phyloP scores from a whole-genome alignment of 2,888 invertebrate species.

The Eucriotettix oculatus region DNA sequence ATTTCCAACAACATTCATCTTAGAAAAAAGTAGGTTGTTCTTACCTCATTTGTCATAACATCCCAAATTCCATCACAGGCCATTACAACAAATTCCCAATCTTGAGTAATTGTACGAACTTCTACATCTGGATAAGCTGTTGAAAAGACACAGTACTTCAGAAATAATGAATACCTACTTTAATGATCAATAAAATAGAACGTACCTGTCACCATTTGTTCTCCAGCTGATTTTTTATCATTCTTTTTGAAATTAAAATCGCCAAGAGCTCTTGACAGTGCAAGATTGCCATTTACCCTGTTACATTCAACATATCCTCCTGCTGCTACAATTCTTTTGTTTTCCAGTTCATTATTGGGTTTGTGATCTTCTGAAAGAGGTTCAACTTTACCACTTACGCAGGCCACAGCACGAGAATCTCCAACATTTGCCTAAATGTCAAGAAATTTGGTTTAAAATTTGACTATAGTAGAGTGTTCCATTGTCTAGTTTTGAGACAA shows the following conservation, averaged over 20 bases:
- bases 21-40: slow-evolving; percentile 1
- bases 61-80: slow-evolving; percentile 99
- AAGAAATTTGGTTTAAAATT: no score
- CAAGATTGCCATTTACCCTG: slow-evolving; percentile 95
- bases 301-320: slow-evolving; percentile 97
- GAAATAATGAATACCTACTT: not conserved
- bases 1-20: not conserved
- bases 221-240: slow-evolving; percentile 64
- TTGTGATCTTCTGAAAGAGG: slow-evolving; percentile 86
- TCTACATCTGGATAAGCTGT: slow-evolving; percentile 87
- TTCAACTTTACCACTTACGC: slow-evolving; percentile 62
- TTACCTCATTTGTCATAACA: slow-evolving; percentile 75
- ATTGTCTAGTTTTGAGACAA: no score
- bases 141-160: slow-evolving; percentile 16
- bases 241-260: slow-evolving; percentile 95
- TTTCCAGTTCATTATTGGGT: slow-evolving; percentile 76
- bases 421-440: slow-evolving; percentile 71
- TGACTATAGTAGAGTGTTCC: no score
- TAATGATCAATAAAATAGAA: not conserved
- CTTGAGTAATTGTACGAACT: slow-evolving; percentile 58
- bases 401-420: slow-evolving; percentile 88
- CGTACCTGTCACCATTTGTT: slow-evolving; percentile 93
- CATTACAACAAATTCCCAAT: slow-evolving; percentile 90
- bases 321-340: slow-evolving; percentile 73
- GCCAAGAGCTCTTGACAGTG: slow-evolving; percentile 87